These are phyloP conservation scores for Rhingia campestris DNA, from an alignment of 2,888 invertebrate species.

Conservation along the genomic window DNA sequence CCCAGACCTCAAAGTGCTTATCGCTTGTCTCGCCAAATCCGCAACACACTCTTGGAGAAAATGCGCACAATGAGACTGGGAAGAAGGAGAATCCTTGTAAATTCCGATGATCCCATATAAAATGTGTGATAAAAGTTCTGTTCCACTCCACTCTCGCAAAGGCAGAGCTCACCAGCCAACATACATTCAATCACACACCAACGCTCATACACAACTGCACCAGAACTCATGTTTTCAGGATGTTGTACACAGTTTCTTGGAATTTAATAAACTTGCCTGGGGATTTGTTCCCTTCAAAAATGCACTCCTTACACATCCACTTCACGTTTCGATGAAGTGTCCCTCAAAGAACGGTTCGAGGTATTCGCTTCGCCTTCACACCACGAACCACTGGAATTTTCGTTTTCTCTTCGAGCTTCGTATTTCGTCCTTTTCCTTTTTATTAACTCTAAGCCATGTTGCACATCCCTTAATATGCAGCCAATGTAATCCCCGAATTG, in stretches of 20 bases:
- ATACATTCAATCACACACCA: background rate
- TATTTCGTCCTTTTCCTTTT: constrained; percentile 18
- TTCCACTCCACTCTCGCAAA: constrained; percentile 16
- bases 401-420: background rate
- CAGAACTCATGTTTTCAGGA: constrained; percentile 45
- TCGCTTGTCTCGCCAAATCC: constrained; percentile 59
- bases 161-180: constrained; percentile 1
- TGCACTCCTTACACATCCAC: constrained; percentile 39
- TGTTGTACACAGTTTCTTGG: constrained; percentile 71
- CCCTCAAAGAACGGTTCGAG: constrained; percentile 40
- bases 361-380: background rate
- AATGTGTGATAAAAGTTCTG: constrained; percentile 66
- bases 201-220: no score
- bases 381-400: constrained; percentile 2
- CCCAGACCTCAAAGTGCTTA: constrained; percentile 28
- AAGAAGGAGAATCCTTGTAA: constrained; percentile 53
- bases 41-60: constrained; percentile 55
- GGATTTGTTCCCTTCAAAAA: constrained; percentile 59
- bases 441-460: constrained; percentile 52
- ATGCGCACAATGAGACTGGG: constrained; percentile 23
- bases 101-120: constrained; percentile 68
- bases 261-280: constrained; percentile 68
- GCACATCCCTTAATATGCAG: constrained; percentile 69
- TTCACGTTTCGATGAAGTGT: constrained; percentile 57
- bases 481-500: constrained; percentile 66